These are phyloP conservation scores for Danionella dracula DNA, from an alignment of 2,797 vertebrate species.

Conservation along the genomic window DNA sequence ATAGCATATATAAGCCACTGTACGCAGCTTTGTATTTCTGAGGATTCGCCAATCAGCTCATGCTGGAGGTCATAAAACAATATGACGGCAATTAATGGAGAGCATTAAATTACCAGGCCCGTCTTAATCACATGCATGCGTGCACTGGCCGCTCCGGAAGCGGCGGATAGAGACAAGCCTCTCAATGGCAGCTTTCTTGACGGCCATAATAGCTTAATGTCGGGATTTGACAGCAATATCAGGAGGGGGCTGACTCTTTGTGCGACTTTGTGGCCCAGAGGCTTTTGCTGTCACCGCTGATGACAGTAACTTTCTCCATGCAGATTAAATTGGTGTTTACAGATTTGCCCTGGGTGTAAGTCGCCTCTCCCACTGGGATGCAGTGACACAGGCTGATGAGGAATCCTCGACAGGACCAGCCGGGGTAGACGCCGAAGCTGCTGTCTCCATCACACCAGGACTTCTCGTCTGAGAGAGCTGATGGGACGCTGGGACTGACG, in stretches of 20 bases:
- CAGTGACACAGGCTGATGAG: conserved; percentile 76
- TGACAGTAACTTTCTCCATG: conserved; percentile 88
- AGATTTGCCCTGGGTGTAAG: conserved; percentile 87
- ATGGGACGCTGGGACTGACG: conserved; percentile 16
- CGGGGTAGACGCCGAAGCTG: conserved; percentile 64
- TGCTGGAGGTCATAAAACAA: conserved; percentile 66
- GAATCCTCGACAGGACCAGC: conserved; percentile 79
- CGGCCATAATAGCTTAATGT: conserved; percentile 81
- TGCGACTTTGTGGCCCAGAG: conserved; percentile 75
- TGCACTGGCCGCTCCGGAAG: conserved; percentile 56
- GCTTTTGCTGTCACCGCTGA: conserved; percentile 82
- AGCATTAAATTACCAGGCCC: conserved; percentile 57
- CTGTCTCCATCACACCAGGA: conserved; percentile 54
- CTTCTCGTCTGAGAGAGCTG: conserved; percentile 11
- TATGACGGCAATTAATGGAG: conserved; percentile 69
- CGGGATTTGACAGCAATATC: conserved; percentile 79
- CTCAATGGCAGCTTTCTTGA: conserved; percentile 75
- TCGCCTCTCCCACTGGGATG: conserved; percentile 78
- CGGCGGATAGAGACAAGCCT: conserved; percentile 51
- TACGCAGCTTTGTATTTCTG: conserved; percentile 18
- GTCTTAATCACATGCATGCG: conserved; percentile 49
- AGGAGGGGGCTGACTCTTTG: conserved; percentile 72
- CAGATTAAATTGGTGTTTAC: conserved; percentile 96
- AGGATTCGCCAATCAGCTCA: conserved; percentile 37
- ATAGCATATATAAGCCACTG: conserved; percentile 33